Conservation (phyloP, 2,797 vertebrate genomes). For the Enteromius argenteus region DNA sequence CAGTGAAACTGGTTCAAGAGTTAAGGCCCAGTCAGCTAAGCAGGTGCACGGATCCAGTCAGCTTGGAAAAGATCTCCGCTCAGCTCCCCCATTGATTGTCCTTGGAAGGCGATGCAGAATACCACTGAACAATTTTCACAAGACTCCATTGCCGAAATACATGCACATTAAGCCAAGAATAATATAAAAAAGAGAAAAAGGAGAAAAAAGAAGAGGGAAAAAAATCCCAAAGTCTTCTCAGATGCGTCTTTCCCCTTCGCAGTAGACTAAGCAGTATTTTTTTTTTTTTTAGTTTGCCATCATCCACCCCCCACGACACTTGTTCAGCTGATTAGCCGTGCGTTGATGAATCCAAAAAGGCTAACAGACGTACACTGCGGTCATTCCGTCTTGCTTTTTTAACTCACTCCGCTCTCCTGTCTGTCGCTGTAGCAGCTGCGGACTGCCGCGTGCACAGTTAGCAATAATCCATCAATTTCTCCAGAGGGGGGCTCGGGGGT, state of each 20-base stretch:
- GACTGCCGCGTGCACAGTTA: constrained; percentile 84
- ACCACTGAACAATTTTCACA: constrained; percentile 74
- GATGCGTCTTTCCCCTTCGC: constrained; percentile 70
- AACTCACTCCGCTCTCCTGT: constrained; percentile 73
- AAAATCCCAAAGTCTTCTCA: constrained; percentile 68
- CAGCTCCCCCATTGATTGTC: constrained; percentile 81
- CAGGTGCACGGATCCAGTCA: constrained; percentile 84
- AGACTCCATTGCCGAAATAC: constrained; percentile 79
- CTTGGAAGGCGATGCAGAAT: constrained; percentile 81
- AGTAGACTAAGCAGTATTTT: constrained; percentile 42
- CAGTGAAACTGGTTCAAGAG: constrained; percentile 77
- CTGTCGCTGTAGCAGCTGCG: constrained; percentile 83
- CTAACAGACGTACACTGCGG: constrained; percentile 82
- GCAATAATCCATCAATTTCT: constrained; percentile 89
- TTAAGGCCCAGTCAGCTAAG: constrained; percentile 85
- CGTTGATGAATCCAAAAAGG: constrained; percentile 81
- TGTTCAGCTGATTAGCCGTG: constrained; percentile 77
- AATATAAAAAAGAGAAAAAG: constrained; percentile 58
- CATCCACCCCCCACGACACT: constrained; percentile 53
- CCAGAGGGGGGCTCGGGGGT: constrained; percentile 74
- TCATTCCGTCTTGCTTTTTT: constrained; percentile 78
- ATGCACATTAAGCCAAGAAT: constrained; percentile 56
- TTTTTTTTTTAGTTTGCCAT: constrained; percentile 39
- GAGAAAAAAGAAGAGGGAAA: constrained; percentile 40
- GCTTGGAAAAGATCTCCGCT: constrained; percentile 74